Base-by-base conservation (phyloP, 2,113 vertebrate species). In the Poeciliopsis retropinna region DNA sequence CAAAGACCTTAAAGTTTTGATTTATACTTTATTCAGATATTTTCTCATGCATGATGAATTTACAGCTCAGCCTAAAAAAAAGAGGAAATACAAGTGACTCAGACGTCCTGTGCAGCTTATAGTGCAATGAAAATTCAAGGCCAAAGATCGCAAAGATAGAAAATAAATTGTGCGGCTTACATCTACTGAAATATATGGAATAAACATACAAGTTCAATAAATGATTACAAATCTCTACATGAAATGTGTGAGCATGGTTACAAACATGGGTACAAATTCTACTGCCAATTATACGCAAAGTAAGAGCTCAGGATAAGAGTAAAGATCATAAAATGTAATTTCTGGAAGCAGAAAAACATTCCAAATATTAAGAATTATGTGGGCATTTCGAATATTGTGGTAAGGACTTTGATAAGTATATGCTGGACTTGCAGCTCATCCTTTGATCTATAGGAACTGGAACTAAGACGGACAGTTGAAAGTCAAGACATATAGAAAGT, bases 11-110 rank as follows among this genome's bases (percentile, higher is more conserved):
- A 65, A 27, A n/a, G 34, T 34, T 39, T 27, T 39, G 32, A 31
- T 31, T 3, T 30, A 34, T 17, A 47, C 19, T 75, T 61, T 67
- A 67, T 75, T 67, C 29, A 61, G 54, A 60, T 51, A 60, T 29
- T 22, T 75, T 9, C 8, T 34, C 67, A n/a, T 70, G 47, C n/a
- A 28, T 39, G 15, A 61, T 3, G 10, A 9, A 57, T 64, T 69
- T 32, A 29, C 29, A 64, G 4, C 60, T 30, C 29, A 27, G 19
- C 19, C 32, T 37, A 30, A 30, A 31, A 17, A 12, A 70, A 64
- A 64, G 60, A 76, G 51, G 28, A 72, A 63, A 62, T 44, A 7
- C 2, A 62, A 44, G 70, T 25, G 57, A 34, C 22, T 54, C 15
- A 19, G 17, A 5, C 25, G 71, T 39, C 37, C 17, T 41, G 68